Conservation (phyloP, 1,140 invertebrate species). For the Thalassaphorura encarpata region DNA sequence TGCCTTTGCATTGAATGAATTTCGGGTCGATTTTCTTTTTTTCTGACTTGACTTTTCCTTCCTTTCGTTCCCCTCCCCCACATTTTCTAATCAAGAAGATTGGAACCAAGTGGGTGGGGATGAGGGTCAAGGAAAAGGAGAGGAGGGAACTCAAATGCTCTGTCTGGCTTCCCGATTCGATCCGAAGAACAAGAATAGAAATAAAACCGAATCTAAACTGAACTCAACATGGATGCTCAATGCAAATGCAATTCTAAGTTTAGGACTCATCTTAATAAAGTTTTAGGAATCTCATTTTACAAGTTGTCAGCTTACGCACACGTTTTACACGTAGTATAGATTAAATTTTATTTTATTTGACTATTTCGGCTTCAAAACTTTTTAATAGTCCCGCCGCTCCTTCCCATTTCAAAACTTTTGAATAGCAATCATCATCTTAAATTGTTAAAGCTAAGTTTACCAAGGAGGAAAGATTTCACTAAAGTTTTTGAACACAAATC, state of each 20-base stretch:
- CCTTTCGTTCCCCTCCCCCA: too few relatives aligned
- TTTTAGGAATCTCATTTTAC: neutral
- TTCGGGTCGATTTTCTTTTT: slow-evolving; percentile 21
- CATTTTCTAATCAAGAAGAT: slow-evolving; percentile 31
- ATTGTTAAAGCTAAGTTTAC: too few relatives aligned
- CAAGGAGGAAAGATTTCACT: too few relatives aligned
- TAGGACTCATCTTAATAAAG: neutral
- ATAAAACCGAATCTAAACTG: neutral
- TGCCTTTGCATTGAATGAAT: neutral
- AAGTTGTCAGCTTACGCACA: neutral
- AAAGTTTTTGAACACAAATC: too few relatives aligned
- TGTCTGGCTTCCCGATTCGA: neutral
- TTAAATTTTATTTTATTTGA: too few relatives aligned
- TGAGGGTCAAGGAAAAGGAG: slow-evolving; percentile 3
- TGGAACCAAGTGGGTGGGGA: slow-evolving; percentile 16
- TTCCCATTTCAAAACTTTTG: too few relatives aligned
- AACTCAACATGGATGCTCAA: neutral
- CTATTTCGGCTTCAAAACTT: too few relatives aligned
- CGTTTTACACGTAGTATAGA: too few relatives aligned
- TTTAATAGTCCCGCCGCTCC: too few relatives aligned
- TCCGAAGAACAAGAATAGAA: neutral
- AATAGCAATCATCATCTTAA: too few relatives aligned
- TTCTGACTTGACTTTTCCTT: slow-evolving; percentile 1
- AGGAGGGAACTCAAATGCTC: neutral
- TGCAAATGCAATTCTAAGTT: neutral